Evolutionary conservation across 1,140 invertebrate species (phyloP).

Genomic region (Archivesica marissinica): DNA sequence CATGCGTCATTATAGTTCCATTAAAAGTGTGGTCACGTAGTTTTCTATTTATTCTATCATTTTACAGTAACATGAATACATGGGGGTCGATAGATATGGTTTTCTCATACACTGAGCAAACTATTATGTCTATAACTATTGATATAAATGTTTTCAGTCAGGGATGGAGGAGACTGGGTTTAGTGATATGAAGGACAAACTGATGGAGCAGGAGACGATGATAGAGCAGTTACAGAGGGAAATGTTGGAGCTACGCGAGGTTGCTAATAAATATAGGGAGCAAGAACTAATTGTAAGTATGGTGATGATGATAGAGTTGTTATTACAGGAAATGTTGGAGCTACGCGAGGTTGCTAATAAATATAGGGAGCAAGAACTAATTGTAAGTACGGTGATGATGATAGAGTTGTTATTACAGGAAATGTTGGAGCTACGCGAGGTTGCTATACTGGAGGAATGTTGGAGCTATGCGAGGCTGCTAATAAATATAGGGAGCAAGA

Average conservation of each 20-base stretch:
- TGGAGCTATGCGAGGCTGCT: conserved; percentile 7
- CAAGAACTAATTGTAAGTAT: conserved; percentile 37
- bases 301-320: conserved; percentile 40
- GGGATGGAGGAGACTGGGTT: background rate
- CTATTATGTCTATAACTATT: too few species aligned
- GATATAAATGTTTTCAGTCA: background rate
- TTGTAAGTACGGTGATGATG: conserved; percentile 24
- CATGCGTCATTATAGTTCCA: too few species aligned
- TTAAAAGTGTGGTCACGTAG: too few species aligned
- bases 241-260: conserved; percentile 37
- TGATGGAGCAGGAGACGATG: conserved; percentile 52
- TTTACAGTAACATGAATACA: background rate
- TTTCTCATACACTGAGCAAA: too few species aligned
- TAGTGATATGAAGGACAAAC: conserved; percentile 51
- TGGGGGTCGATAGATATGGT: too few species aligned
- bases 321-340: conserved; percentile 48
- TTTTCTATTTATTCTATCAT: background rate
- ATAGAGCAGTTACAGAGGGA: conserved; percentile 56
- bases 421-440: background rate
- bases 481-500: conserved; percentile 31
- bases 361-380: conserved; percentile 25
- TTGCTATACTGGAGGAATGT: conserved; percentile 40
- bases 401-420: background rate
- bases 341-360: conserved; percentile 16
- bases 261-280: conserved; percentile 14